Evolutionary conservation across 2,113 vertebrate species (phyloP), one percentile per base, ranked within the genome.

Genomic region (Gasterosteus aculeatus): DNA sequence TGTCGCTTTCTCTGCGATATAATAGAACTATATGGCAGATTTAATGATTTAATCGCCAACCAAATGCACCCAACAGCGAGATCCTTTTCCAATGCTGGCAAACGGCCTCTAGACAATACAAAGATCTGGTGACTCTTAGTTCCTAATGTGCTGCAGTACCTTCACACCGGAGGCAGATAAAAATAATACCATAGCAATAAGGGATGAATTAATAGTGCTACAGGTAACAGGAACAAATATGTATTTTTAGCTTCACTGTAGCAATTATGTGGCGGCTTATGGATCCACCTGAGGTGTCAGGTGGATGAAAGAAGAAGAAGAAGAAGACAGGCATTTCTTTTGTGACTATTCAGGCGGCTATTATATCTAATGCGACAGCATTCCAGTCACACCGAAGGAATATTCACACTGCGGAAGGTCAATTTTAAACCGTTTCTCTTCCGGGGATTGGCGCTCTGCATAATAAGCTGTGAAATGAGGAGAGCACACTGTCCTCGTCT

Each of bases 401-500:
- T 38, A 38, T 41, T 63, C 69, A 57, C 61, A 22, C 41, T 39
- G 59, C 22, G 10, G 54, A 85, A 85, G 83, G 84, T 88, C 82
- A 65, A 42, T 75, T 44, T 14, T 78, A 31, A 87, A 42, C 69
- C 11, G 41, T 0, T 73, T 31, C 35, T 65, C 70, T 81, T 75
- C 49, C 72, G 60, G 38, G 77, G 58, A 86, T 77, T 80, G 69
- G 10, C 42, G 73, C 67, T 18, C 60, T 16, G 35, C 33, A 35
- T 79, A 80, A 82, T 72, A 56, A 81, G 73, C 76, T 77, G 33
- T 11, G 31, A 83, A 82, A 85, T 76, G 80, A 87, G 18, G 79
- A 80, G 74, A 81, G 72, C 67, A 69, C 46, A 1, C 62, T 88
- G 87, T 92, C 87, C 87, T 87, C 71, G 83, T 64, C 83, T 87